Evolutionary conservation across 2,113 vertebrate genomes (phyloP), one percentile per base, ranked within the genome.

Genomic region (Columbina picui): DNA sequence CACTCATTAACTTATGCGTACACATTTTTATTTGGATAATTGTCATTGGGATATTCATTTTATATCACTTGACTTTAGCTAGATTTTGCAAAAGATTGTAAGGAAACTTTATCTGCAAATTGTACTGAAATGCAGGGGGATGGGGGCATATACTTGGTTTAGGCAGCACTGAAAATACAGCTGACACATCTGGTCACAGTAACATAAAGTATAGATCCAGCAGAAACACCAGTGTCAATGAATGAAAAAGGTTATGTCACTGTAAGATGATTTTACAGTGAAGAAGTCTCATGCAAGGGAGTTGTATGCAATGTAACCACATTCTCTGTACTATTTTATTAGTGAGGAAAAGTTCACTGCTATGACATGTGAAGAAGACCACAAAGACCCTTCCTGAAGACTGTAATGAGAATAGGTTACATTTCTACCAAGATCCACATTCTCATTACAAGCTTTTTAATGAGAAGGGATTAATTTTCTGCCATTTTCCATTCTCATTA

Each of bases 391-490:
- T 82, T 92, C 38, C 53, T 71, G 57, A 94, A 83, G 69, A 89
- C 39, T 41, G 30, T 83, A 93, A 96, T 94, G 59, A 87, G 92
- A 93, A 61, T 32, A 83, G 68, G 94, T 90, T 97, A 89, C 67
- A 59, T 95, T 94, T 84, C 53, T 76, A 92, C 63, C 23, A 79
- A 94, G 75, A 80, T 95, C 70, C 89, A 90, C 59, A 90, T 94
- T 95, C 84, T 96, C 84, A 93, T 97, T 97, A 96, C 92, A 91
- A 96, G 84, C 9, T 90, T 94, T 96, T 95, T 97, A 97, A 97
- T 96, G 93, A 94, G 91, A 94, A 94, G 64, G 89, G 90, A 96
- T 96, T 97, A 94, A 95, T 97, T 97, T 96, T 97, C 93, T 97
- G 73, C 92, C 96, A 96, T 97, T 94, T 97, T 96, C 95, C 47